These are phyloP conservation scores for Agonopterix alstromeriana DNA, from an alignment of 2,888 invertebrate species.

Conservation along the genomic window DNA sequence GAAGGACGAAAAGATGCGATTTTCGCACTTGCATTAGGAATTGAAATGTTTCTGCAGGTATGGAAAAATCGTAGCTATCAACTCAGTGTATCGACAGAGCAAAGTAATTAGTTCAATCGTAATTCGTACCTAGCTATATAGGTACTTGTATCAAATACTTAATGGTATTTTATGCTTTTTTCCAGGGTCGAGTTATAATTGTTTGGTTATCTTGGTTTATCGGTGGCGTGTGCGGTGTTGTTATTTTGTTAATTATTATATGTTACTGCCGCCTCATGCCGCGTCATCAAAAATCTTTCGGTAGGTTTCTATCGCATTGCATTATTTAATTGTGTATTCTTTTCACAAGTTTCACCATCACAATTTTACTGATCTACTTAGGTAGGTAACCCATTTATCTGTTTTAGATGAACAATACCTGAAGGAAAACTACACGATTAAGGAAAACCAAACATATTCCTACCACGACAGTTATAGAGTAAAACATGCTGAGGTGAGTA, in stretches of 20 bases:
- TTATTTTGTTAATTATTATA: slow-evolving; percentile 79
- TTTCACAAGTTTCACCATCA: no score
- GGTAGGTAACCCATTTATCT: no score
- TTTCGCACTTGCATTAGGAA: slow-evolving; percentile 52
- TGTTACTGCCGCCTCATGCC: slow-evolving; percentile 84
- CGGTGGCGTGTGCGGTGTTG: slow-evolving; percentile 80
- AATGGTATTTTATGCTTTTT: slow-evolving; percentile 15
- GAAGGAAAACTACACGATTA: slow-evolving; percentile 60
- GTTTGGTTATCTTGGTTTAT: slow-evolving; percentile 75
- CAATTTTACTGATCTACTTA: no score
- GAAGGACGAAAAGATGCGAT: slow-evolving; percentile 49
- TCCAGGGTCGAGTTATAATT: slow-evolving; percentile 71
- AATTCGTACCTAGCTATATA: no score
- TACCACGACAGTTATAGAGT: slow-evolving; percentile 37
- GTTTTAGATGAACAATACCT: slow-evolving; percentile 64
- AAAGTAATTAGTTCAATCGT: slow-evolving; percentile 7
- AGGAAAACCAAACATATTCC: slow-evolving; percentile 60
- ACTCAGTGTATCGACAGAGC: not conserved
- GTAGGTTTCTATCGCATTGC: slow-evolving; percentile 32
- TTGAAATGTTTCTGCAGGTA: slow-evolving; percentile 73
- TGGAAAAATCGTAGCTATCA: slow-evolving; percentile 8
- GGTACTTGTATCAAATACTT: no score
- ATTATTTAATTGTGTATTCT: no score
- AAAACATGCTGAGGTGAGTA: slow-evolving; percentile 57
- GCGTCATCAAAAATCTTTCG: slow-evolving; percentile 81